Conservation (phyloP, 2,113 vertebrate species). For the Todiramphus chloris region DNA sequence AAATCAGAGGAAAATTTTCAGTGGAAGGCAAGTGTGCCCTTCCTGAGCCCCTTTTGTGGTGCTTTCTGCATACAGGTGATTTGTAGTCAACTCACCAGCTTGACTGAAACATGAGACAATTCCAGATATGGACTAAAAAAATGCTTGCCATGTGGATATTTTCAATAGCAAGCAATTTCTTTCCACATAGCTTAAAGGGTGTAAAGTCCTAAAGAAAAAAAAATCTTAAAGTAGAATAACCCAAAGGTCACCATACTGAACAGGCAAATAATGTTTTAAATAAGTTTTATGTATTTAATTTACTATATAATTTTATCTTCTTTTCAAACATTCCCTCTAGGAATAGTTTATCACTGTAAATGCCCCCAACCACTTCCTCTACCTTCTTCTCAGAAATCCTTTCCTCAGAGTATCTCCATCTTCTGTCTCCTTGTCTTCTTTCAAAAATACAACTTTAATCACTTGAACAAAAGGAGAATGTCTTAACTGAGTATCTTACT, state of each 20-base stretch:
- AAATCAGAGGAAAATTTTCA: not conserved
- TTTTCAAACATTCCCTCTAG: not conserved
- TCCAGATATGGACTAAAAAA: not conserved
- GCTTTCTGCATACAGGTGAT: not conserved
- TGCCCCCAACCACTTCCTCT: not conserved
- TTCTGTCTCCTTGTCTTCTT: not conserved
- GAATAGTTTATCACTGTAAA: not conserved
- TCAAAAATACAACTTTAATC: not conserved
- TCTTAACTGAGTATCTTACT: not conserved
- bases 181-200: not conserved
- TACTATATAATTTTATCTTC: not conserved
- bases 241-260: not conserved
- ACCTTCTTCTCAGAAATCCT: not conserved
- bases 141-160: not conserved
- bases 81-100: not conserved
- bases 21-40: not conserved
- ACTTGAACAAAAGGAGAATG: not conserved
- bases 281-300: not conserved
- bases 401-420: not conserved
- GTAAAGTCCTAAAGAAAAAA: not conserved
- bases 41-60: not conserved
- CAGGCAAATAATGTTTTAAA: not conserved
- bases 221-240: not conserved
- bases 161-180: not conserved
- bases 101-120: not conserved